Base-by-base conservation (phyloP, 2,113 vertebrate genomes). In the Corvus cornix region DNA sequence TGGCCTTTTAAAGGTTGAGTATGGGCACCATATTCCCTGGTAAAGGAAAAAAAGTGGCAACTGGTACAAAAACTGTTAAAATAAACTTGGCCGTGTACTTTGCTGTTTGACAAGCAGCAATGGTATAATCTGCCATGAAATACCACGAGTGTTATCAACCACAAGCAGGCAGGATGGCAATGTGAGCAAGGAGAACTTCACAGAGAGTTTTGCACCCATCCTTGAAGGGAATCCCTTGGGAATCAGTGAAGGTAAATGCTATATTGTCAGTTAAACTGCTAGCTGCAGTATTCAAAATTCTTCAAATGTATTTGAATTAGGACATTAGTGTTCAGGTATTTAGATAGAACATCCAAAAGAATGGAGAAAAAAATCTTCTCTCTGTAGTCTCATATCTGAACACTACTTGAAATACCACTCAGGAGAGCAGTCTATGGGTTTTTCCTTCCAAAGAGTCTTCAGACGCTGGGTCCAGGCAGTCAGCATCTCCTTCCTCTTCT, bases 401-500 rank as follows among this genome's bases (percentile, higher is more conserved):
- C 14, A 70, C 35, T 97, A 95, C 41, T 95, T 85, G 17, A 98
- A 98, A 89, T 98, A 98, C 97, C 98, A 98, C 15, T 96, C 64
- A 7, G 96, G 62, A 6, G 86, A 95, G 84, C 98, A 98, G 20
- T 94, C 52, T 41, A 98, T 98, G 80, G 98, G 98, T 5, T 97
- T 68, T 75, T 98, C 98, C 22, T 97, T 76, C 98, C 98, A 98
- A 70, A 98, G 90, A 33, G 77, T 95, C 70, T 91, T 95, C 80
- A 98, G 92, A 33, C 98, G 92, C 66, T 97, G 74, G 13, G 86
- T 68, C 98, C 98, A 98, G 13, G 96, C 95, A 28, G n/a, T 31
- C 92, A 98, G 74, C 97, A 98, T 98, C 31, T 91, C 84, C 56
- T 86, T 94, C 76, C 96, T 97, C 52, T 96, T 89, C 70, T 97